Evolutionary conservation across 2,113 vertebrate genomes (phyloP), one percentile per base, ranked within the genome.

Genomic region (Fregata magnificens): DNA sequence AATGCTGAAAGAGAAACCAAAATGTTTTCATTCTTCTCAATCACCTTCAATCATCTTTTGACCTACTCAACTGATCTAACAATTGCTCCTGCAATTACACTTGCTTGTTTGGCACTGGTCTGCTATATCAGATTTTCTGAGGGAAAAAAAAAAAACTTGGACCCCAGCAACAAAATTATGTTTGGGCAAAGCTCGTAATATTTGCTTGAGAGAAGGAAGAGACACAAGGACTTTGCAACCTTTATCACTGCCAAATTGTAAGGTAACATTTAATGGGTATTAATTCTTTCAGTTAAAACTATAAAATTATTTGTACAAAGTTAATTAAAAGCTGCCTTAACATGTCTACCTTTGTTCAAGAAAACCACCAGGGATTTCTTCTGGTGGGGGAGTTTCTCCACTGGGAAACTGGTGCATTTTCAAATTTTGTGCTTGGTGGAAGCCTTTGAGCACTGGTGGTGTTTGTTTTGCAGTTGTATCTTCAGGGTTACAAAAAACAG

Each of bases 1-100:
- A 93, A 17, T 9, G 16, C 97, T 97, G 91, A 47, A 96, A 94
- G 36, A 62, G 67, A 94, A 94, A 62, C 18, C 52, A 76, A 85
- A 88, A n/a, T 19, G 26, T 71, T 88, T 94, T 80, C 13, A 65
- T 34, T 62, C 52, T 89, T 79, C 14, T 77, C 76, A 65, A 36
- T 53, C 47, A 55, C 66, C 44, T 76, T 34, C 19, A 82, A 36
- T 25, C 44, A 65, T 2, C 38, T 88, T 91, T 44, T 50, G 22
- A 76, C 25, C 63, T 63, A 29, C 22, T 28, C 42, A 95, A 31
- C 8, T 77, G 6, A 67, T 65, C 31, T 52, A 10, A 66, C 16
- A 21, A 69, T 77, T 76, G 87, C 58, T 49, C 88, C 62, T 82
- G 42, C 45, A 82, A 2, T 62, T 79, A 17, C 5, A 7, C 29